These are phyloP conservation scores for Martes martes DNA, from an alignment of 2,113 vertebrate species.

Conservation along the genomic window DNA sequence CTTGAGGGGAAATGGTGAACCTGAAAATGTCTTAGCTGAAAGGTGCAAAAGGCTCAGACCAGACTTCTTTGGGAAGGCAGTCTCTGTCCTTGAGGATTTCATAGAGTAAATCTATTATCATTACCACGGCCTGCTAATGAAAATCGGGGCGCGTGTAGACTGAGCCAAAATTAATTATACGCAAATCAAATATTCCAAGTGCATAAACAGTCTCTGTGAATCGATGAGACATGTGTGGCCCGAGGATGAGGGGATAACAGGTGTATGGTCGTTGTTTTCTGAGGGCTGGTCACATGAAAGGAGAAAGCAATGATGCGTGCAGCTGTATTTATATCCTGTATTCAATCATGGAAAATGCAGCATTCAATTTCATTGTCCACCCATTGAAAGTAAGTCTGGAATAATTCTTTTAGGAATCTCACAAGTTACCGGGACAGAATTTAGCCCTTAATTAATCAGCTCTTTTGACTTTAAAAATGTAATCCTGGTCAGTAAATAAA, in stretches of 20 bases:
- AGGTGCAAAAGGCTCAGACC: background rate
- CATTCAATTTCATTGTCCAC: background rate
- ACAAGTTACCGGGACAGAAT: background rate
- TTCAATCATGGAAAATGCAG: constrained; percentile 21
- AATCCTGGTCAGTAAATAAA: background rate
- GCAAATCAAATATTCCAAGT: constrained; percentile 10
- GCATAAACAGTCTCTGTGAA: background rate
- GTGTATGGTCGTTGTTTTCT: background rate
- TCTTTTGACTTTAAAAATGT: background rate
- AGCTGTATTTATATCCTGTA: constrained; percentile 29
- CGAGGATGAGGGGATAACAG: background rate
- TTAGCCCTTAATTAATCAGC: background rate
- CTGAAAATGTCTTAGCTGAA: background rate
- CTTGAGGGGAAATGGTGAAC: background rate
- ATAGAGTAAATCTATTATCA: background rate
- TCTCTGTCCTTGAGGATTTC: background rate
- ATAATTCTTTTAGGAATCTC: background rate
- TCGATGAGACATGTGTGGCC: background rate
- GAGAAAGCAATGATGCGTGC: background rate
- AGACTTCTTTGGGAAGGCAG: background rate
- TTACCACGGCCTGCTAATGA: background rate
- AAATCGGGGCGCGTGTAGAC: background rate
- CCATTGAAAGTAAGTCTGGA: background rate
- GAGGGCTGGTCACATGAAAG: constrained; percentile 22
- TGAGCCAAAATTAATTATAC: background rate